Evolutionary conservation across 2,113 vertebrate genomes (phyloP), one percentile per base, ranked within the genome.

Genomic region (Balaeniceps rex): DNA sequence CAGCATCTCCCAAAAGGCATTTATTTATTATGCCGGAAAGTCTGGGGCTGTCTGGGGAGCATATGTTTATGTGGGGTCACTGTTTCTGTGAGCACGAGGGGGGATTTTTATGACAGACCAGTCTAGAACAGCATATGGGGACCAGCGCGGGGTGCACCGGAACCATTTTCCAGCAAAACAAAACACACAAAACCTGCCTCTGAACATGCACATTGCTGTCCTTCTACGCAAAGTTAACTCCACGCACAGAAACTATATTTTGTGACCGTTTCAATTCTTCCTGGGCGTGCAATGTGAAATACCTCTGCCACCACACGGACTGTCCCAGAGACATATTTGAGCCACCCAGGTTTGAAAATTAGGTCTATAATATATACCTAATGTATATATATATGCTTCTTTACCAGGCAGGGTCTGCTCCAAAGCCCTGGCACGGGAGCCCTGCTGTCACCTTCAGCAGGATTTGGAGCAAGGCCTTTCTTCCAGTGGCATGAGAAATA

Each of bases 61-160:
- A 87, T 97, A 93, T 92, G 90, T 93, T 90, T 90, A 24, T 81
- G 60, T 88, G 92, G 90, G 88, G 88, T 94, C 93, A 94, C 92
- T 21, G 60, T 84, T 90, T 3, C 52, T 81, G 72, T 15, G 42
- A 78, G 87, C 88, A 19, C 7, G 6, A 88, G 68, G 26, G 8
- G 71, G 86, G 58, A 77, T 91, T 89, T 96, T 96, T 95, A 44
- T 57, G 90, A 65, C 93, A 96, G 66, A 65, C 63, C 85, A 17
- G 84, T 72, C 94, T 93, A 96, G 94, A 88, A 95, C 1, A 3
- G 93, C 96, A 96, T 93, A 93, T 94, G 92, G 92, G 92, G 90
- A 77, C 66, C 84, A 93, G 82, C 3, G 74, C 11, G 31, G 74
- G 93, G 82, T 93, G 82, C 68, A 4, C 71, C 15, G 78, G 90